phyloP scores from a whole-genome alignment of 2,888 invertebrate genomes.

The Drosophila testacea region DNA sequence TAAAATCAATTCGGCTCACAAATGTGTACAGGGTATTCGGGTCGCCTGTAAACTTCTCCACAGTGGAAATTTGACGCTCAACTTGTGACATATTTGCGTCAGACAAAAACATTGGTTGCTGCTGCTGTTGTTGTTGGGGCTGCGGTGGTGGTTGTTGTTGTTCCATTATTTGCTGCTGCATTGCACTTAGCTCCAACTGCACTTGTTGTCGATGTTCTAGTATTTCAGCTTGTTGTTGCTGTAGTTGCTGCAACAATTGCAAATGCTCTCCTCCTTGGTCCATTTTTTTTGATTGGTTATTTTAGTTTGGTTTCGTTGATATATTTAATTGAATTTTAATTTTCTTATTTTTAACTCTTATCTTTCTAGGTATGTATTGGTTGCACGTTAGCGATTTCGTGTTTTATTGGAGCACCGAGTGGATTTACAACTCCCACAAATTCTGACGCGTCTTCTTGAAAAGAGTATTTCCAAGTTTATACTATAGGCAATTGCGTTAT shows the following conservation, averaged over 20 bases:
- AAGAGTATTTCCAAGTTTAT: too few species aligned
- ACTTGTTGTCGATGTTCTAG: background rate
- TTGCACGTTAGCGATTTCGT: too few species aligned
- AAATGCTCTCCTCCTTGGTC: background rate
- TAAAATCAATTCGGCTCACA: background rate
- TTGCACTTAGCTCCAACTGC: slow-evolving; percentile 2
- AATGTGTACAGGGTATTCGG: background rate
- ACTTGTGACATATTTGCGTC: too few species aligned
- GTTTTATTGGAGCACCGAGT: too few species aligned
- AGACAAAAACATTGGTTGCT: background rate
- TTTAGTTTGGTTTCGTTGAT: too few species aligned
- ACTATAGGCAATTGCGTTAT: too few species aligned
- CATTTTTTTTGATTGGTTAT: too few species aligned
- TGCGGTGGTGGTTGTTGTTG: background rate
- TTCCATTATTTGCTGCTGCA: background rate
- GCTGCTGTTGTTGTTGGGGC: background rate
- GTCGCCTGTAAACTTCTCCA: background rate
- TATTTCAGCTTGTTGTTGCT: background rate
- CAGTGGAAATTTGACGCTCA: background rate
- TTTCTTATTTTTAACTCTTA: too few species aligned
- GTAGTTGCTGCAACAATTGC: slow-evolving; percentile 1
- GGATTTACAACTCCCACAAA: too few species aligned
- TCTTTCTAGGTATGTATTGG: too few species aligned
- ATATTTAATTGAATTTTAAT: too few species aligned
- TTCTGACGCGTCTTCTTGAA: too few species aligned